A percentile compares a stretch with the other conserved stretches of the same genome.
These are phyloP conservation scores for Lagopus muta DNA, from an alignment of 2,113 vertebrate genomes.

Conservation along the genomic window DNA sequence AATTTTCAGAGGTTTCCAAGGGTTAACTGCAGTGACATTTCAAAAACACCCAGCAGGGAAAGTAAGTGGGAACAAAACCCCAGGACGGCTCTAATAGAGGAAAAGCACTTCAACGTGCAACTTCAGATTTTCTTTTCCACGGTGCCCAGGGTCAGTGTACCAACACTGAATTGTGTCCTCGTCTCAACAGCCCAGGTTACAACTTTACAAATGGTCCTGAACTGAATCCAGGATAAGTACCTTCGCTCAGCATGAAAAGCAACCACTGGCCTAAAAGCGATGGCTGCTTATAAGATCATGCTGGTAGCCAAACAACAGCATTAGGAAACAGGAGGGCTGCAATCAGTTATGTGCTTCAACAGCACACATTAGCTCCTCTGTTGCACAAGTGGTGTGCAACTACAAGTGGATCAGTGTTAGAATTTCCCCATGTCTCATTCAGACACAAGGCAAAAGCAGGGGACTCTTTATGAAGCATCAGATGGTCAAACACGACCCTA, in stretches of 20 bases:
- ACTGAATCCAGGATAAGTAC: not conserved
- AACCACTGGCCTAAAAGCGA: not conserved
- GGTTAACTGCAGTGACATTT: constrained; percentile 5
- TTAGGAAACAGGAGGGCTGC: not conserved
- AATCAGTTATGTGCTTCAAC: not conserved
- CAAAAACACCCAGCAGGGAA: not conserved
- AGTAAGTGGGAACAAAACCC: not conserved
- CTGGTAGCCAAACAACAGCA: not conserved
- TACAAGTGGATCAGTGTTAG: not conserved
- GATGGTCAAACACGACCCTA: not conserved
- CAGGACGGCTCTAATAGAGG: not conserved
- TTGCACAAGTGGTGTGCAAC: not conserved
- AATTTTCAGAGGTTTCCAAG: constrained; percentile 3
- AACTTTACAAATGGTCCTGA: not conserved
- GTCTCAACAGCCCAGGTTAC: not conserved
- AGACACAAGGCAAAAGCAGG: not conserved
- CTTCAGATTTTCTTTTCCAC: not conserved
- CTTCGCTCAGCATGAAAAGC: not conserved
- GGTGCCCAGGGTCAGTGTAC: not conserved
- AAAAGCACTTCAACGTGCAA: not conserved
- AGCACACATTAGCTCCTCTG: not conserved
- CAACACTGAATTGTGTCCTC: not conserved
- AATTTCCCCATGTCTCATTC: not conserved
- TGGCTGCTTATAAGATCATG: not conserved
- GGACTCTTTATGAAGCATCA: not conserved